These are phyloP conservation scores for Esperia sulphurella DNA, from an alignment of 2,888 invertebrate species.

Conservation along the genomic window DNA sequence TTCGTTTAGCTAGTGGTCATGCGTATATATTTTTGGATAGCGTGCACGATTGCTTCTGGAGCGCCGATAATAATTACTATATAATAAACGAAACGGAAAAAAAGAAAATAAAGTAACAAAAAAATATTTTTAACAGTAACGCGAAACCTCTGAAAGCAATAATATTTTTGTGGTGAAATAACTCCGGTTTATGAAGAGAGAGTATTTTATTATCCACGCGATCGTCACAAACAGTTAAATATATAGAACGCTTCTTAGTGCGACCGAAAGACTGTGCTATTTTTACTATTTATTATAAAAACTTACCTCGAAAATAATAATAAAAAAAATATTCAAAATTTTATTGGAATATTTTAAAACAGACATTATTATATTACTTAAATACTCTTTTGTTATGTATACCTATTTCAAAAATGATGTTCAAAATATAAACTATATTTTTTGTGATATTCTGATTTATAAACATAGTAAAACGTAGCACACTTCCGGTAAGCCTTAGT, in stretches of 20 bases:
- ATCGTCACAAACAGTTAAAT: conserved; percentile 56
- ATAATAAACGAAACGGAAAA: conserved; percentile 31
- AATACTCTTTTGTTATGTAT: too few relatives aligned
- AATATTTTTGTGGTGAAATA: conserved; percentile 72
- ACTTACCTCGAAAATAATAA: conserved; percentile 9
- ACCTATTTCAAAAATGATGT: too few relatives aligned
- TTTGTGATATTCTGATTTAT: too few relatives aligned
- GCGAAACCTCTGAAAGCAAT: conserved; percentile 70
- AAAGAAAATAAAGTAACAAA: conserved; percentile 30
- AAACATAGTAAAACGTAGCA: conserved; percentile 35
- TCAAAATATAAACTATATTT: too few relatives aligned
- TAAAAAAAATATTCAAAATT: conserved; percentile 15
- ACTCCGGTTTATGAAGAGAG: conserved; percentile 53
- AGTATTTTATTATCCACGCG: conserved; percentile 68
- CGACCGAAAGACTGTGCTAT: conserved; percentile 48
- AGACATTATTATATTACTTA: too few relatives aligned
- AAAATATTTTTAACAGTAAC: conserved; percentile 65
- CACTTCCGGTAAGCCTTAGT: conserved; percentile 50
- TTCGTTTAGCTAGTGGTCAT: conserved; percentile 77
- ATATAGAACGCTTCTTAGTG: conserved; percentile 62
- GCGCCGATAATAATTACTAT: conserved; percentile 35
- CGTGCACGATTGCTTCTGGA: conserved; percentile 71
- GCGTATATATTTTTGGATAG: conserved; percentile 74
- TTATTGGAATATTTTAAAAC: too few relatives aligned
- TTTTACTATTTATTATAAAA: conserved; percentile 20